Evolutionary conservation across 2,888 invertebrate genomes (phyloP), one percentile per base, ranked within the genome.

Genomic region (Tiphia femorata): DNA sequence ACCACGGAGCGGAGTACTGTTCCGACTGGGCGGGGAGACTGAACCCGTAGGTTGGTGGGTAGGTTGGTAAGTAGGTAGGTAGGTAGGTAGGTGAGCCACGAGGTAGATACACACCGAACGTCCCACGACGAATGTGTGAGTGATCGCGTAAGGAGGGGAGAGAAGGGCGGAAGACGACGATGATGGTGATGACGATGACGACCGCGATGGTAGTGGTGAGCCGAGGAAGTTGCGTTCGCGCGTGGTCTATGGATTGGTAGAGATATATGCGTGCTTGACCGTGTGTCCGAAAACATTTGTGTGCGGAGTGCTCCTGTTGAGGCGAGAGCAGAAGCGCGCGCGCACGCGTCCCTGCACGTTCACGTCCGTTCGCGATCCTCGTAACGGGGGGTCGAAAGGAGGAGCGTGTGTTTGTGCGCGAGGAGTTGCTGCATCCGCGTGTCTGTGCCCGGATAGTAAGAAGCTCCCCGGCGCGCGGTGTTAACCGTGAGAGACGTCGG

Each of bases 21-120:
- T n/a, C n/a, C 58, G 60, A 58, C 52, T 79, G 78, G 79, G 79
- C 76, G 79, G 79, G 79, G 79, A 79, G 77, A 68, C 57, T 56
- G 65, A 69, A 73, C 64, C 67, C 70, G 76, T 76, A 76, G 75
- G 76, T 71, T 70, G 76, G 70, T 62, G 68, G 70, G 73, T 72
- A 71, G 74, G 78, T 75, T 71, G 72, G 73, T 76, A 71, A 72
- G 75, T 78, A 73, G 72, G 79, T 78, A 77, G 75, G 76, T 75
- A 73, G 75, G 70, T 67, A 71, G 76, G 72, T 76, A 75, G 74
- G 73, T 73, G 65, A 70, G 63, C 72, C 70, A 69, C 56, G 60
- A 58, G 57, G 58, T 64, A 57, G 52, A 54, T 43, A 49, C 30
- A 53, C 51, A 63, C 51, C 27, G 59, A 40, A 46, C 29, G 41